phyloP scores from a whole-genome alignment of 1,140 invertebrate genomes.

The Solen grandis region DNA sequence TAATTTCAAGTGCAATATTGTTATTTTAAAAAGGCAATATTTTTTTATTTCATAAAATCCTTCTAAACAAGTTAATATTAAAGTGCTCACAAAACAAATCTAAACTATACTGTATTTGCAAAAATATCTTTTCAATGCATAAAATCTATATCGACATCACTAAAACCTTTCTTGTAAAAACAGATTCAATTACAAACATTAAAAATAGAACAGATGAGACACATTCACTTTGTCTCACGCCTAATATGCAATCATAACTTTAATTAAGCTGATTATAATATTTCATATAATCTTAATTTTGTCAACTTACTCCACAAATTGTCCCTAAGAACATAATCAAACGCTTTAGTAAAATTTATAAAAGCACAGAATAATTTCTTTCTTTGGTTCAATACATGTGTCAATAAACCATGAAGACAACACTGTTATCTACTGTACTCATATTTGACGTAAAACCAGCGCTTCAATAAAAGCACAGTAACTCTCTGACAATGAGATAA shows the following conservation, averaged over 20 bases:
- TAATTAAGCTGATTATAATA: conserved; percentile 2
- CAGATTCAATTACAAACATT: too few relatives aligned
- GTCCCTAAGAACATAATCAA: neutral
- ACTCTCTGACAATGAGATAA: neutral
- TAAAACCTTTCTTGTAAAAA: too few relatives aligned
- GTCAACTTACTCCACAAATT: conserved; percentile 3
- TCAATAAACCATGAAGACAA: conserved; percentile 7
- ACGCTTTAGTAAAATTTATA: neutral
- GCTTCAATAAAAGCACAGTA: conserved; percentile 2
- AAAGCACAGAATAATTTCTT: neutral
- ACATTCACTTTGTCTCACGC: neutral
- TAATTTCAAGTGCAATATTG: too few relatives aligned
- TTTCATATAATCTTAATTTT: neutral
- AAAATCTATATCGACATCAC: too few relatives aligned
- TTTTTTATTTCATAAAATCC: too few relatives aligned
- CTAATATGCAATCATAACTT: neutral
- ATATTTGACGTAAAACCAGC: conserved; percentile 1
- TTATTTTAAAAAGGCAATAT: too few relatives aligned
- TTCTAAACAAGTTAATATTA: too few relatives aligned
- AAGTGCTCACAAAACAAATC: too few relatives aligned
- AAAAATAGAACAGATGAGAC: conserved; percentile 5
- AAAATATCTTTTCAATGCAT: too few relatives aligned
- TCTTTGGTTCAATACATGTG: neutral
- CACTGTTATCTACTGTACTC: neutral
- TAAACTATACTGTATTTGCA: too few relatives aligned